Evolutionary conservation across 2,797 vertebrate genomes (phyloP).

Genomic region (Scarus forsteni): DNA sequence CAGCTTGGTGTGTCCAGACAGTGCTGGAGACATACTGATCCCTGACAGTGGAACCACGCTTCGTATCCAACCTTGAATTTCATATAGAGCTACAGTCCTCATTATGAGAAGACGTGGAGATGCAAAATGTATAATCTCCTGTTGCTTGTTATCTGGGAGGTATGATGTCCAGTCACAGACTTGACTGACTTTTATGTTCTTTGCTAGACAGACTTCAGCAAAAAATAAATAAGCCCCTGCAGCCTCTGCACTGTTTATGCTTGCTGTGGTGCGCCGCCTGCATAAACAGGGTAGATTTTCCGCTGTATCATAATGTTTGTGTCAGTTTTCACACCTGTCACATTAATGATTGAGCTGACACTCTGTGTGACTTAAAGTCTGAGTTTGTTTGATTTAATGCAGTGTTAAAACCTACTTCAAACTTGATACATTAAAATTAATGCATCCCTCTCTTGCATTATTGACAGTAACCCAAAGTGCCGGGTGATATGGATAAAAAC

Average conservation of each 20-base stretch:
- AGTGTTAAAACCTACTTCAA: neutral
- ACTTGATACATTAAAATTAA: neutral
- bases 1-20: neutral
- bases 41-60: neutral
- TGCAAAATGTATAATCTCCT: neutral
- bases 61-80: neutral
- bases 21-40: neutral
- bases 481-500: too few species aligned
- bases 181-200: constrained; percentile 11
- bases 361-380: constrained; percentile 16
- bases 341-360: constrained; percentile 7
- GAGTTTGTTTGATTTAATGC: constrained; percentile 1
- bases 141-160: constrained; percentile 5
- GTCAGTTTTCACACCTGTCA: constrained; percentile 14
- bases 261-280: constrained; percentile 19
- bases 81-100: constrained; percentile 5
- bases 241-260: constrained; percentile 17
- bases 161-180: constrained; percentile 11
- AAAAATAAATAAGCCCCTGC: constrained; percentile 7
- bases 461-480: neutral
- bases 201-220: constrained; percentile 1
- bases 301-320: constrained; percentile 9
- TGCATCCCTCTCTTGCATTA: neutral
- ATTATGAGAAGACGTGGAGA: neutral
- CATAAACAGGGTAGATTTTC: constrained; percentile 24